phyloP scores from a whole-genome alignment of 2,888 invertebrate genomes.

The Esperia sulphurella region DNA sequence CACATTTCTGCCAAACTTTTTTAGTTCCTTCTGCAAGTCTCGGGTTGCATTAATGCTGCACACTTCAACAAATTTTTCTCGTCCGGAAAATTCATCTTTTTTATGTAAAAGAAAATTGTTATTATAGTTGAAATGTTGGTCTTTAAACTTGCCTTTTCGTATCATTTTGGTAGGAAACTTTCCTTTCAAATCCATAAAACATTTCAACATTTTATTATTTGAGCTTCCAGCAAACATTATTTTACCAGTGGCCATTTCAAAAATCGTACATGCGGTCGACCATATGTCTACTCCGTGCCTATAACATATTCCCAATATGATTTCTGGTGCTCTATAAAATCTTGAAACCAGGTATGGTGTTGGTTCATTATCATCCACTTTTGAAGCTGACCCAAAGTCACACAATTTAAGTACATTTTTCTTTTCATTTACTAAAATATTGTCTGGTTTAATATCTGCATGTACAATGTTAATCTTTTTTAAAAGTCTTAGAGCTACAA shows the following conservation, averaged over 20 bases:
- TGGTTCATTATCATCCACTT: constrained; percentile 95
- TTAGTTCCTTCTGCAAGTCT: constrained; percentile 92
- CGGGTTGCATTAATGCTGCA: constrained; percentile 89
- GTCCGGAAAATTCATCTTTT: constrained; percentile 97
- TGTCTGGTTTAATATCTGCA: constrained; percentile 99
- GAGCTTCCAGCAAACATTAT: constrained; percentile 98
- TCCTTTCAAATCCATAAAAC: constrained; percentile 98
- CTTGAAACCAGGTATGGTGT: constrained; percentile 99
- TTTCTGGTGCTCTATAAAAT: constrained; percentile 99
- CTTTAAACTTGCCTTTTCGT: constrained; percentile 95
- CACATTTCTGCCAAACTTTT: constrained; percentile 87
- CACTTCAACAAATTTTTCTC: constrained; percentile 96
- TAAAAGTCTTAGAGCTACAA: constrained; percentile 94
- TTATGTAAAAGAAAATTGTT: constrained; percentile 98
- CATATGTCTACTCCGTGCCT: constrained; percentile 98
- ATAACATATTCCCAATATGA: constrained; percentile 96
- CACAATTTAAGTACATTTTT: constrained; percentile 97
- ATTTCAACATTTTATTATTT: constrained; percentile 99
- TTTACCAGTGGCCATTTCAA: constrained; percentile 97
- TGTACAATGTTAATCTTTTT: constrained; percentile 97
- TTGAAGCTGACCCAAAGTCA: constrained; percentile 98
- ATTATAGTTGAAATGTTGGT: constrained; percentile 97
- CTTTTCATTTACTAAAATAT: constrained; percentile 98
- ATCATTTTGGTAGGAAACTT: constrained; percentile 97
- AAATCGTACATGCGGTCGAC: constrained; percentile 99